Conservation (phyloP, 2,888 invertebrate genomes). For the Dolichomitus sp. region DNA sequence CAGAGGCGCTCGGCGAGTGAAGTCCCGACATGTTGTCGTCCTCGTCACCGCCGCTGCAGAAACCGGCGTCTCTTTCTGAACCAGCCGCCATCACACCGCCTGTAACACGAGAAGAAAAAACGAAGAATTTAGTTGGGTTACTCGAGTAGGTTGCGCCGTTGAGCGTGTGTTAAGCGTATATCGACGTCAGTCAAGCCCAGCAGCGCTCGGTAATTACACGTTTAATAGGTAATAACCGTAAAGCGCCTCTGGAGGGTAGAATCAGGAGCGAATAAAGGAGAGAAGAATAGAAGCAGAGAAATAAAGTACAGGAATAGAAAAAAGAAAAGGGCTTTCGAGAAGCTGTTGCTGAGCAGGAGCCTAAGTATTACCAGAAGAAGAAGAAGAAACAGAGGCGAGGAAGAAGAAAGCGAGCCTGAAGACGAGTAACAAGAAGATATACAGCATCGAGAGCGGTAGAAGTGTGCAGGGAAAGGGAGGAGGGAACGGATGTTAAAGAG, state of each 20-base stretch:
- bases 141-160: not conserved
- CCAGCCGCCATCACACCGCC: conserved; percentile 87
- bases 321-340: conserved; percentile 3
- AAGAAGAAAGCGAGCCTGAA: conserved; percentile 17
- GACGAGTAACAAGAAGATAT: conserved; percentile 28
- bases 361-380: conserved; percentile 24
- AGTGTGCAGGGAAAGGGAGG: conserved; percentile 25
- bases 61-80: conserved; percentile 90
- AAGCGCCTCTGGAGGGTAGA: conserved; percentile 47
- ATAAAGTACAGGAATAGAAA: conserved; percentile 21
- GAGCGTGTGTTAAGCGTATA: conserved; percentile 22
- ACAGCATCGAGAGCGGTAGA: conserved; percentile 1
- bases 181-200: conserved; percentile 63
- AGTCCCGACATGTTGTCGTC: conserved; percentile 87
- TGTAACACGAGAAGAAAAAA: conserved; percentile 83
- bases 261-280: conserved; percentile 28
- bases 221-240: conserved; percentile 70
- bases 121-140: conserved; percentile 13
- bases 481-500: conserved; percentile 66
- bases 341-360: conserved; percentile 12
- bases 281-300: conserved; percentile 28
- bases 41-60: conserved; percentile 92
- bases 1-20: conserved; percentile 89
- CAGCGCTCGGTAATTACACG: conserved; percentile 64
- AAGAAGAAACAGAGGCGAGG: not conserved